Conservation (phyloP, 2,797 vertebrate species). For the Protonibea diacanthus region DNA sequence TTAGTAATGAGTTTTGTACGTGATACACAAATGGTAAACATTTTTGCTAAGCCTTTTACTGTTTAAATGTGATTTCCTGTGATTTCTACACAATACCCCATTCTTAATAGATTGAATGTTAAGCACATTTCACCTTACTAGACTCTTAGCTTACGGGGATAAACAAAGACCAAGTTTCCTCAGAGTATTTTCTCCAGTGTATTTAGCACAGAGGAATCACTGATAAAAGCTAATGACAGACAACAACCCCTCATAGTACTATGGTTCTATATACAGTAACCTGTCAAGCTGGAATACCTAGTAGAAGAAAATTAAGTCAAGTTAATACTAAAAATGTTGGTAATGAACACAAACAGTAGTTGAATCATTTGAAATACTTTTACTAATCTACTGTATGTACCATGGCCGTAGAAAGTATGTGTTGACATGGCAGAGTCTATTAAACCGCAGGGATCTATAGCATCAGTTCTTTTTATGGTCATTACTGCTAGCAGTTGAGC, state of each 20-base stretch:
- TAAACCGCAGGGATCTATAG: no score
- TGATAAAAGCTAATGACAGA: background rate
- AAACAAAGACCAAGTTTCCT: background rate
- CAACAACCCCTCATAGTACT: no score
- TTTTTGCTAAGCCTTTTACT: background rate
- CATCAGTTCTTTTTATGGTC: no score
- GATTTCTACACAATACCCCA: background rate
- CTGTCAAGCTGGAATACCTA: no score
- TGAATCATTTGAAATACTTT: no score
- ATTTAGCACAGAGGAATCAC: background rate
- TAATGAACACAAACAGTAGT: no score
- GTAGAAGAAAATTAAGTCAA: no score
- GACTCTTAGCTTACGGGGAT: background rate
- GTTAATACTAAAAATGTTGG: no score
- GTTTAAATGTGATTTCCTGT: background rate
- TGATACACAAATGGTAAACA: background rate
- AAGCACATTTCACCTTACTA: background rate
- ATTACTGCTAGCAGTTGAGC: no score
- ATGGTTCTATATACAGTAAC: background rate
- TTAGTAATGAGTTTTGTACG: background rate
- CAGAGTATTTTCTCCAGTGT: background rate
- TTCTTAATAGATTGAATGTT: slow-evolving; percentile 12
- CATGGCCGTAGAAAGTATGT: no score
- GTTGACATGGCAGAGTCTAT: no score
- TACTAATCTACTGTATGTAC: no score